Conservation (phyloP, 2,888 invertebrate species). For the Sphaeridia pumilis region DNA sequence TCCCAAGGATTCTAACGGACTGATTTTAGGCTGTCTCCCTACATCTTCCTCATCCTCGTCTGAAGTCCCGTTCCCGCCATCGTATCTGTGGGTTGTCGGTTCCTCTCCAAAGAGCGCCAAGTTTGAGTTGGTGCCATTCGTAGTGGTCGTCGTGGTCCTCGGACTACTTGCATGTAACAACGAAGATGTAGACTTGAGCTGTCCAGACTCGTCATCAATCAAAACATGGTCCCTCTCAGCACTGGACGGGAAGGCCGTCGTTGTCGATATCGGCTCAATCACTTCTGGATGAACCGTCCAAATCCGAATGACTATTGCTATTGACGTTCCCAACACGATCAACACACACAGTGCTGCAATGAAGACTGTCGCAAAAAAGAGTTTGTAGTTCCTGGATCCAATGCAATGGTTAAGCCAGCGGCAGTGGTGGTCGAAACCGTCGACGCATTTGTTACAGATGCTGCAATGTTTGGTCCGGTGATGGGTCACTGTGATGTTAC, state of each 20-base stretch:
- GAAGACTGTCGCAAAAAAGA: constrained; percentile 66
- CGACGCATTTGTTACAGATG: constrained; percentile 94
- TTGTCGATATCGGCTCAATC: not conserved
- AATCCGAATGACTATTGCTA: constrained; percentile 40
- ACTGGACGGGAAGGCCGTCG: not conserved
- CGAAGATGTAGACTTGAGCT: not conserved
- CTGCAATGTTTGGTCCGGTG: constrained; percentile 86
- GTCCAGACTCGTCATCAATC: not conserved
- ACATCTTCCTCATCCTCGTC: not conserved
- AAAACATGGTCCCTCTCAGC: not conserved
- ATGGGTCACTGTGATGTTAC: constrained; percentile 65
- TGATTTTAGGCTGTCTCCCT: constrained; percentile 4
- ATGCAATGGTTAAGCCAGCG: constrained; percentile 98
- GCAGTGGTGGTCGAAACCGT: constrained; percentile 69
- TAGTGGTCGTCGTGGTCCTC: not conserved
- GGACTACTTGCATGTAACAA: not conserved
- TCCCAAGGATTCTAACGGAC: no score
- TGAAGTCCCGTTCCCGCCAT: not conserved
- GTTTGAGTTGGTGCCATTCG: not conserved
- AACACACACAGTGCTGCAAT: constrained; percentile 63
- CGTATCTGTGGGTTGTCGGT: not conserved
- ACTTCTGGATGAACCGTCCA: constrained; percentile 8
- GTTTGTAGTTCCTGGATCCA: constrained; percentile 76
- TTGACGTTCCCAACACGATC: constrained; percentile 56
- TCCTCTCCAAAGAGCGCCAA: not conserved